Evolutionary conservation across 2,888 invertebrate species (phyloP).

Genomic region (Orchesellides sinensis): DNA sequence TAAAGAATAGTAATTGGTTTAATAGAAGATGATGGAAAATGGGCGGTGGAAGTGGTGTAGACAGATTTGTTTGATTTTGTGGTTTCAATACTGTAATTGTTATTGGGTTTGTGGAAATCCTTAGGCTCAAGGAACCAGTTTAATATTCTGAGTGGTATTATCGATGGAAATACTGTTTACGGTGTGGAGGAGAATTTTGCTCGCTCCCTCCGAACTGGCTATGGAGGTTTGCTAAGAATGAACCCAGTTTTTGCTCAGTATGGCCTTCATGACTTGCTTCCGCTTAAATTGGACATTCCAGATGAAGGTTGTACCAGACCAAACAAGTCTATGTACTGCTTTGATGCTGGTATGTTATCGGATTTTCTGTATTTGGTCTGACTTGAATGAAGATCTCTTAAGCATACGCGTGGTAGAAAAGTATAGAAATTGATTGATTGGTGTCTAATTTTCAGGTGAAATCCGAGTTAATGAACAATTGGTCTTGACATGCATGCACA

Average conservation of each 20-base stretch:
- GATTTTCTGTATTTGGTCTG: not conserved
- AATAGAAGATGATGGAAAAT: slow-evolving; percentile 3
- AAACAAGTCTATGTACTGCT: slow-evolving; percentile 93
- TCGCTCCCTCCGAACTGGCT: slow-evolving; percentile 88
- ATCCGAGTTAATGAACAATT: slow-evolving; percentile 72
- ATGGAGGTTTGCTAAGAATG: slow-evolving; percentile 90
- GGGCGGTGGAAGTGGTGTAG: not conserved
- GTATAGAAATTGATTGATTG: not conserved
- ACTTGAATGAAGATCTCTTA: not conserved
- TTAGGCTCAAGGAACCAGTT: slow-evolving; percentile 89
- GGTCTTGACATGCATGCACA: slow-evolving; percentile 68
- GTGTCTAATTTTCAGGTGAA: too few species aligned
- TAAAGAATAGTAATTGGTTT: not conserved
- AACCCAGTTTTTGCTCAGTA: slow-evolving; percentile 92
- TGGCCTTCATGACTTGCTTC: slow-evolving; percentile 91
- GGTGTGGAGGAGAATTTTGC: slow-evolving; percentile 90
- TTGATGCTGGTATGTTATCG: slow-evolving; percentile 86
- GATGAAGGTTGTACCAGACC: slow-evolving; percentile 95
- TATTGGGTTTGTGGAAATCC: not conserved
- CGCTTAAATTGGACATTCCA: slow-evolving; percentile 91
- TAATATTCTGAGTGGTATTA: slow-evolving; percentile 90
- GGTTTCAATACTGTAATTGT: too few species aligned
- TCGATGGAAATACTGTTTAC: slow-evolving; percentile 94
- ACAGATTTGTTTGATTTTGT: not conserved
- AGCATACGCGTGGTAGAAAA: not conserved